phyloP scores from a whole-genome alignment of 2,797 vertebrate genomes.

The Tokudaia tokunoshimensis region DNA sequence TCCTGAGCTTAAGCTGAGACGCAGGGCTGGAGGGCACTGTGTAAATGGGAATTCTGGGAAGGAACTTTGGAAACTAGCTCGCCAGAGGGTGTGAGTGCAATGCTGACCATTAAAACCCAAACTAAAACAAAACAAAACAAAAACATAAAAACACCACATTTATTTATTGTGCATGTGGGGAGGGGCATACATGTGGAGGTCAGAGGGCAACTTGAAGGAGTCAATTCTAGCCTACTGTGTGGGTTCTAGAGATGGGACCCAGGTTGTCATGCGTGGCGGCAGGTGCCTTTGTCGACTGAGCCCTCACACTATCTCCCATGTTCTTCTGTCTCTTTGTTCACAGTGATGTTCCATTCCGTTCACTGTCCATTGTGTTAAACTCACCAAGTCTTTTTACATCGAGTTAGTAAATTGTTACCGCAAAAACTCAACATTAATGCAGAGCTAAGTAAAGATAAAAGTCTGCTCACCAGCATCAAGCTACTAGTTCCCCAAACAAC shows the following conservation, averaged over 20 bases:
- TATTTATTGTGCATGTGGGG: not conserved
- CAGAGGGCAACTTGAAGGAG: not conserved
- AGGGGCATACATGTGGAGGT: not conserved
- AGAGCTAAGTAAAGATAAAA: not conserved
- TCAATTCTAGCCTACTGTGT: not conserved
- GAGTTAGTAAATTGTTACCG: conserved; percentile 9
- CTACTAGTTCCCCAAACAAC: not conserved
- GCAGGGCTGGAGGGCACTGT: not conserved
- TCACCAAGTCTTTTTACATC: conserved; percentile 13
- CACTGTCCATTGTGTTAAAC: not conserved
- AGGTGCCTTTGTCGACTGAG: not conserved
- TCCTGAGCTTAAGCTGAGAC: not conserved
- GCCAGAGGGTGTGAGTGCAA: not conserved
- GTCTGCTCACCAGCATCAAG: not conserved
- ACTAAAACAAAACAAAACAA: not conserved
- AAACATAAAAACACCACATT: not conserved
- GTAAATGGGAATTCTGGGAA: not conserved
- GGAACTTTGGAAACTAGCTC: not conserved
- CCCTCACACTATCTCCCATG: not conserved
- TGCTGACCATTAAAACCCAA: not conserved
- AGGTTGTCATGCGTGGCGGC: not conserved
- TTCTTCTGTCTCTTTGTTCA: not conserved
- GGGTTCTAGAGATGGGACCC: not conserved
- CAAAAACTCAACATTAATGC: not conserved
- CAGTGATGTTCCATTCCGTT: not conserved